Evolutionary conservation across 1,140 invertebrate genomes (phyloP).

Genomic region (Heliconius nattereri): DNA sequence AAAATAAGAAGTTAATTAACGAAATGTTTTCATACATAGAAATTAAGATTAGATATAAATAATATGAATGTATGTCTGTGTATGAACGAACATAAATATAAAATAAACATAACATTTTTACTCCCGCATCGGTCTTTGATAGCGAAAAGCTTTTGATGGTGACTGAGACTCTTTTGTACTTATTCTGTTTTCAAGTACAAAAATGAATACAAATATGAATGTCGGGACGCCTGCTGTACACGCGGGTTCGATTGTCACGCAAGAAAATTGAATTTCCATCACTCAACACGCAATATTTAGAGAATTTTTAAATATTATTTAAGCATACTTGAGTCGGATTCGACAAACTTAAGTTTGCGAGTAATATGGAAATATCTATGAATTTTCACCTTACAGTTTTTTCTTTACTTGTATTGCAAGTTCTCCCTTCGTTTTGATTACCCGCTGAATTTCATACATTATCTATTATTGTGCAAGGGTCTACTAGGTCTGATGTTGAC

Average conservation of each 20-base stretch:
- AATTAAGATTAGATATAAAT: constrained; percentile 1
- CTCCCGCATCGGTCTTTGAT: constrained; percentile 3
- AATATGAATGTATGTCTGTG: neutral
- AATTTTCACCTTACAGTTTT: too few relatives aligned
- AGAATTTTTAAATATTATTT: too few relatives aligned
- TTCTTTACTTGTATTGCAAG: too few relatives aligned
- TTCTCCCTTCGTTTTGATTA: too few relatives aligned
- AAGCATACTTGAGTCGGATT: too few relatives aligned
- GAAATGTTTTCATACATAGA: neutral
- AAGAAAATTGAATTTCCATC: neutral
- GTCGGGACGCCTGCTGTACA: neutral
- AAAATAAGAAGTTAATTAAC: neutral
- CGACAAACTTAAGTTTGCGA: too few relatives aligned
- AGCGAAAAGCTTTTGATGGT: constrained; percentile 7
- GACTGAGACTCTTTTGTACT: neutral
- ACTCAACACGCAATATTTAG: too few relatives aligned
- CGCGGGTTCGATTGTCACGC: neutral
- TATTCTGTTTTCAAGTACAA: neutral
- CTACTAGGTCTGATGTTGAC: too few relatives aligned
- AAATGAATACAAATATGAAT: neutral
- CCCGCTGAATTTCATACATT: too few relatives aligned
- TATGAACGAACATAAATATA: neutral
- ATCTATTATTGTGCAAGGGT: too few relatives aligned
- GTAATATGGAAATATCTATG: too few relatives aligned
- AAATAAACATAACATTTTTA: constrained; percentile 10